phyloP scores from a whole-genome alignment of 2,888 invertebrate species.

The Oithona nana region DNA sequence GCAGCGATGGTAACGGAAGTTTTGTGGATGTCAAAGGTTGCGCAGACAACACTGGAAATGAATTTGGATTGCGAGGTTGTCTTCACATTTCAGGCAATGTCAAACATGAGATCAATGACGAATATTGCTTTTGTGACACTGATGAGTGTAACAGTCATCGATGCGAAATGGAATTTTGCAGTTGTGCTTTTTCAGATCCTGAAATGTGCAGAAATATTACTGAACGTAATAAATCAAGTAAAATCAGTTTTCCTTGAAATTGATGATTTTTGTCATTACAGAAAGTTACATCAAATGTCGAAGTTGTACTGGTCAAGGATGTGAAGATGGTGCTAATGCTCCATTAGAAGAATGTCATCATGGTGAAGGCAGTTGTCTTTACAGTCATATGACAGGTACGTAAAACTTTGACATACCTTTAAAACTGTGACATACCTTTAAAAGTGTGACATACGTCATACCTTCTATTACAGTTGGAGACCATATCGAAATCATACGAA shows the following conservation, averaged over 20 bases:
- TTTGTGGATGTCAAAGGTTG: neutral
- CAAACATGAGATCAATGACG: neutral
- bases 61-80: too few species aligned
- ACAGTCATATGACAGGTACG: neutral
- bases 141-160: neutral
- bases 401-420: neutral
- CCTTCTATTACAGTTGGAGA: neutral
- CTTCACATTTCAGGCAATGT: too few species aligned
- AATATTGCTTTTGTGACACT: neutral
- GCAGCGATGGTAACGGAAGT: neutral
- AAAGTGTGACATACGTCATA: neutral
- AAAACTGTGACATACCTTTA: too few species aligned
- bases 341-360: neutral
- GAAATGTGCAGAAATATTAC: neutral
- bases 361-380: neutral
- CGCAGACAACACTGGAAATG: too few species aligned
- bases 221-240: neutral
- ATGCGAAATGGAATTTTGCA: neutral
- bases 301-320: neutral
- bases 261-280: too few species aligned
- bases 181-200: neutral
- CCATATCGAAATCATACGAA: neutral
- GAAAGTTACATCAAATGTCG: too few species aligned
- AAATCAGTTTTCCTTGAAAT: too few species aligned
- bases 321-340: neutral